Evolutionary conservation across 2,888 invertebrate species (phyloP), one percentile per base, ranked within the genome.

Genomic region (Synergus laeviventris): DNA sequence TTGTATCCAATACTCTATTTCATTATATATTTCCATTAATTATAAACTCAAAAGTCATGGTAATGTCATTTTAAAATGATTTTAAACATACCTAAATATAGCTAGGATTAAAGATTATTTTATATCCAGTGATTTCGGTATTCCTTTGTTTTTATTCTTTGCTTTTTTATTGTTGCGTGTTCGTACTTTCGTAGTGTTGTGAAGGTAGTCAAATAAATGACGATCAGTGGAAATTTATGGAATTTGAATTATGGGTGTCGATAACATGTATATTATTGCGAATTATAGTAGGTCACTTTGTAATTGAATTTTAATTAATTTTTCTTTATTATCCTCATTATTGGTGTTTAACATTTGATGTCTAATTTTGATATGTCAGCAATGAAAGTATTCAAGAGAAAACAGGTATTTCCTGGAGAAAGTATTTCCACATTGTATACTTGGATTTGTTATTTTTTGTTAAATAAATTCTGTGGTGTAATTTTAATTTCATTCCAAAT

Each of bases 1-100:
- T 83, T 82, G 11, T 66, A 14, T 42, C 39, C 16, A n/a, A 21
- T 64, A 14, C 21, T 21, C 24, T 24, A 24, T 24, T 45, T 66
- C 24, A 7, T 39, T 31, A n/a, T 49, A 31, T 70, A 31, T 70
- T 70, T 42, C 2, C 49, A n/a, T 11, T 11, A 31, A 45, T 16
- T 70, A 24, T 45, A n/a, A 24, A 14, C 61, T n/a, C 45, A 66
- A 66, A 16, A 39, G n/a, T 21, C 14, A 38, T 3, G 1, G 12
- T 31, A 18, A 62, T n/a, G 12, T 38, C 9, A 1, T 39, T 38
- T 62, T 11, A 14, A 31, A 21, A 1, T 16, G 11, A 16, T 16
- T 66, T 45, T 0, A 24, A 59, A 59, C 11, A 59, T 59, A 0
- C 2, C 3, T 11, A 18, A 12, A 21, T 5, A 7, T 31, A 5